Evolutionary conservation across 2,113 vertebrate species (phyloP).

Genomic region (Sakesphorus luctuosus): DNA sequence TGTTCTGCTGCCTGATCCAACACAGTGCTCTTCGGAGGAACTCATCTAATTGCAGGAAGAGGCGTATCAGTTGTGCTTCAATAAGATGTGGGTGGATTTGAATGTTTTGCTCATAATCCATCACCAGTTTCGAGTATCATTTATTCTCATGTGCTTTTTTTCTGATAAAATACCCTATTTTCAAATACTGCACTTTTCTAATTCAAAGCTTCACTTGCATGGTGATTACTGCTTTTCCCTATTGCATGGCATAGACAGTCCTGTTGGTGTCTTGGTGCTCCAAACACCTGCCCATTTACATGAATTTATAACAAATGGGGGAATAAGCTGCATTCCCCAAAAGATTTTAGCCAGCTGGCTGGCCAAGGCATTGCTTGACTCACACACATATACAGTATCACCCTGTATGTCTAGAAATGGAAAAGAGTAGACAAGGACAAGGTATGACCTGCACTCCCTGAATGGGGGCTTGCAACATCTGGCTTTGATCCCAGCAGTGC

Average conservation of each 20-base stretch:
- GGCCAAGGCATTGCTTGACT: background rate
- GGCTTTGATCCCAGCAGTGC: background rate
- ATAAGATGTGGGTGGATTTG: background rate
- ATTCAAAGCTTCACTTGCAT: background rate
- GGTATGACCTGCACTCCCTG: background rate
- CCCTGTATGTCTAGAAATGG: background rate
- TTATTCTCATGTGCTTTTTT: background rate
- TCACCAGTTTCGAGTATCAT: background rate
- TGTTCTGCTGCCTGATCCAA: background rate
- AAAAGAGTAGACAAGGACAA: background rate
- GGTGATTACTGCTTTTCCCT: background rate
- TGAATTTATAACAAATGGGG: background rate
- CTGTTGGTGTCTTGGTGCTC: background rate
- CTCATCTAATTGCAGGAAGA: background rate
- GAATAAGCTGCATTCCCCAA: background rate
- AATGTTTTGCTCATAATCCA: background rate
- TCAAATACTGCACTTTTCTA: background rate
- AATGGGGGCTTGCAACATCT: background rate
- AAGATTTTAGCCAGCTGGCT: background rate
- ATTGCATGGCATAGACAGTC: accelerated
- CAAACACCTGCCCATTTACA: background rate
- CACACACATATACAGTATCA: accelerated
- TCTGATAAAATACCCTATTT: background rate
- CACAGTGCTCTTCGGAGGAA: background rate
- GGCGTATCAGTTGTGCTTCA: background rate